Evolutionary conservation across 2,797 vertebrate genomes (phyloP), one percentile per base, ranked within the genome.

Genomic region (Holocentrus rufus): DNA sequence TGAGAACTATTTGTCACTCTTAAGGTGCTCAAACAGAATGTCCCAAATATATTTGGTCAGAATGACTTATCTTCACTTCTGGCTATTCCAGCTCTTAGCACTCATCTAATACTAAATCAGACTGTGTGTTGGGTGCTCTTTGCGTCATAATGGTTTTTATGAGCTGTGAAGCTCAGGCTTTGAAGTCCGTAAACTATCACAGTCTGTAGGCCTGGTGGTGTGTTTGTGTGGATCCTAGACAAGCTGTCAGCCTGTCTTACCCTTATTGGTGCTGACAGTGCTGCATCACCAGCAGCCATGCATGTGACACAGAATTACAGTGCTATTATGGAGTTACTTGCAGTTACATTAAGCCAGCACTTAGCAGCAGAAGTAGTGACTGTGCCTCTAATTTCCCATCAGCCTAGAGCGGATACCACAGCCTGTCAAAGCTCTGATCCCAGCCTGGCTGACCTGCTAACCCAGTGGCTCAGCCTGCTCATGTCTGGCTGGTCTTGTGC

Each of bases 371-470:
- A 56, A 57, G 56, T 73, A 65, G 55, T 84, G 75, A 77, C 75
- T 36, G 14, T 18, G 47, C 76, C 80, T 54, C 50, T 70, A 72
- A 62, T 75, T 79, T 78, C 54, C 65, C 44, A 34, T 64, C 66
- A 63, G 58, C 72, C 72, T 20, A 42, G 65, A 81, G 69, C 64
- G 53, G 65, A 73, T 56, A 60, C 49, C 80, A 25, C 73, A 82
- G 84, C 62, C 71, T 66, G 70, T 83, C 65, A 69, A 68, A 83
- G 65, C 77, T 76, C 75, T 91, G 69, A 81, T 79, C 73, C 71
- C 13, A 39, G 66, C 71, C 81, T 81, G 72, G 62, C 87, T 91
- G 88, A 90, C 88, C 90, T 80, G 87, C 74, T 91, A 86, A 90
- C 85, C 89, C 67, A 86, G 68, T 89, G 80, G 79, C 81, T 82